Evolutionary conservation across 1,140 invertebrate genomes (phyloP).

Genomic region (Brachionus koreanus): DNA sequence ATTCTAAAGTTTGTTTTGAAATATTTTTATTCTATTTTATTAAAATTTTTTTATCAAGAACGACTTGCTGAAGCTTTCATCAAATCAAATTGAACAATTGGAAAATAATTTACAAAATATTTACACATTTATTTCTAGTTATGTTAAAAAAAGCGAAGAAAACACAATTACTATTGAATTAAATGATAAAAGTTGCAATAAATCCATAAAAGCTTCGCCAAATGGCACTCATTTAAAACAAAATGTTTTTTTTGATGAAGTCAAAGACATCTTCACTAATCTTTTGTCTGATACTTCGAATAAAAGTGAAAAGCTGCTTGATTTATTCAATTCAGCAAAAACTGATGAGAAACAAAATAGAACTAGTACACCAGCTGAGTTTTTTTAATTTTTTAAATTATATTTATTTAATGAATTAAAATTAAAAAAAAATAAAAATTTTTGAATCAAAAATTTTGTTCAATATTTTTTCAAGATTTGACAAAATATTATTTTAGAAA

Average conservation of each 20-base stretch:
- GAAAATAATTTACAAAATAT: neutral
- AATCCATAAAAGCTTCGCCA: neutral
- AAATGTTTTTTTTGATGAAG: neutral
- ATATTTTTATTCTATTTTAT: neutral
- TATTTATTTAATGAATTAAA: no score
- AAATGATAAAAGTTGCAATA: neutral
- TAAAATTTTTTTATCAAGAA: neutral
- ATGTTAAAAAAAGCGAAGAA: neutral
- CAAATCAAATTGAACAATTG: neutral
- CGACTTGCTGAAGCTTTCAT: slow-evolving; percentile 2
- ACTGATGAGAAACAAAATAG: slow-evolving; percentile 19
- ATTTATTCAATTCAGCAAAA: neutral
- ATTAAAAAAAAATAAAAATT: no score
- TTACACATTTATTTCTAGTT: neutral
- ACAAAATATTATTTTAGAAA: no score
- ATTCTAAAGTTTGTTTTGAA: neutral
- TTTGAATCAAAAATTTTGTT: no score
- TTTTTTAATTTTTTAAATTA: neutral
- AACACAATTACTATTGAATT: neutral
- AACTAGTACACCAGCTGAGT: slow-evolving; percentile 18
- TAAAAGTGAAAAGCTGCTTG: slow-evolving; percentile 2
- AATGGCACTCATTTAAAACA: neutral
- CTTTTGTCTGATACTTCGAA: neutral
- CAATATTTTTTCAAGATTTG: no score
- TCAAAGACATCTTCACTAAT: neutral